Evolutionary conservation across 2,797 vertebrate species (phyloP), one percentile per base, ranked within the genome.

Genomic region (Ataeniobius toweri): DNA sequence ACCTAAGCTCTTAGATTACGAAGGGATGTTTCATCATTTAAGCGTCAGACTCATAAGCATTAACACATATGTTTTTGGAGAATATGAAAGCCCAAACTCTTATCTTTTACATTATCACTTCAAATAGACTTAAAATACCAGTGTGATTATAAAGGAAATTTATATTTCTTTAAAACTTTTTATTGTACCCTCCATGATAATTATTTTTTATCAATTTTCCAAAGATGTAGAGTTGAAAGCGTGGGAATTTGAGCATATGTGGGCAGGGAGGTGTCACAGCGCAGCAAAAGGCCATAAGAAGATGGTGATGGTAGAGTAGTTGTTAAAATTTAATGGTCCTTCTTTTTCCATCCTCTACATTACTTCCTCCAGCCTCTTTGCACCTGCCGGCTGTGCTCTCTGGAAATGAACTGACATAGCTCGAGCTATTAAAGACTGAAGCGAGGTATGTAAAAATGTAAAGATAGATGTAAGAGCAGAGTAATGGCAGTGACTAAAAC

Each of bases 311-410:
- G 84, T 80, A 81, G 81, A 85, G 83, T 80, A 74, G 74, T 81
- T 77, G 65, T 93, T 90, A 92, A 93, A 92, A 76, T 89, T 94
- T 91, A 93, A 93, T 92, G 84, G 48, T 55, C 24, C 61, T 85
- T 73, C 58, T 85, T 73, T 82, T 69, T 24, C 89, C 86, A 79
- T 79, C 80, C 77, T 70, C 74, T 81, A 84, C 87, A 82, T 92
- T 87, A 90, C 85, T 85, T 86, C 80, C 86, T 88, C 71, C 59
- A 73, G 51, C 36, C 70, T 72, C 81, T 75, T 73, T 69, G 41
- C 41, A 70, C 50, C 56, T 13, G 1, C 75, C 73, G 8, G n/a
- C 50, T 65, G 67, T 8, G 5, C 80, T 76, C 68, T 79, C 71
- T 82, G 79, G n/a, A 91, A 84, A 85, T 76, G 53, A 82, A 84